Evolutionary conservation across 2,888 invertebrate genomes (phyloP), one percentile per base, ranked within the genome.

Genomic region (Plebejus anna): DNA sequence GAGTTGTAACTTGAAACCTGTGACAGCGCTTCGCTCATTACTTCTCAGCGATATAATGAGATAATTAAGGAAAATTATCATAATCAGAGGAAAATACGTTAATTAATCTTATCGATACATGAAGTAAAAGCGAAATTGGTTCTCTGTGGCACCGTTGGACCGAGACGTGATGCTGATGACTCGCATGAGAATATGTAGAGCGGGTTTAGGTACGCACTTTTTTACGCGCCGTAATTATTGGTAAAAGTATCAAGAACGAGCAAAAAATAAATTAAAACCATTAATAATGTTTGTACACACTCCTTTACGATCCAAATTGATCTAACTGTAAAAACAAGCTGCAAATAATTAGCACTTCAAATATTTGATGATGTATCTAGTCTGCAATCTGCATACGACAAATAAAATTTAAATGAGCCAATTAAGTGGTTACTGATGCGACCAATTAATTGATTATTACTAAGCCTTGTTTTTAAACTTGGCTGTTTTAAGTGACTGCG

Each of bases 91-190:
- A 28, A 66, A 66, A 66, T 36, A 70, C 75, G 61, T 61, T 36
- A 72, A 61, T 76, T 55, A 70, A 7, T 76, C 59, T 55, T 66
- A 75, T 72, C 59, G 75, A 76, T 76, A 75, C 61, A 73, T 57
- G 42, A 42, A 78, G 78, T 80, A 79, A 79, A 80, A 80, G 80
- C 78, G 77, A 76, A 72, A 47, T 72, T 42, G 47, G 47, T 72
- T 47, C 59, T 28, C 28, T 32, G 51, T 51, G 61, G 59, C 59
- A 38, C 75, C 76, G 75, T 75, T 78, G 70, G 76, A 47, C 79
- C 78, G 77, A 75, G 72, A 79, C 80, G 77, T 79, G 78, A 78
- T 76, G 77, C 70, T 79, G 78, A 78, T 76, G 77, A 73, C 78
- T 77, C 75, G 75, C 72, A 73, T 73, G 73, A 51, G 51, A 73